Percentiles rank a stretch among this genome's conserved stretches.
These are phyloP conservation scores for Atrina japonica DNA, from an alignment of 2,888 invertebrate genomes.

Conservation along the genomic window DNA sequence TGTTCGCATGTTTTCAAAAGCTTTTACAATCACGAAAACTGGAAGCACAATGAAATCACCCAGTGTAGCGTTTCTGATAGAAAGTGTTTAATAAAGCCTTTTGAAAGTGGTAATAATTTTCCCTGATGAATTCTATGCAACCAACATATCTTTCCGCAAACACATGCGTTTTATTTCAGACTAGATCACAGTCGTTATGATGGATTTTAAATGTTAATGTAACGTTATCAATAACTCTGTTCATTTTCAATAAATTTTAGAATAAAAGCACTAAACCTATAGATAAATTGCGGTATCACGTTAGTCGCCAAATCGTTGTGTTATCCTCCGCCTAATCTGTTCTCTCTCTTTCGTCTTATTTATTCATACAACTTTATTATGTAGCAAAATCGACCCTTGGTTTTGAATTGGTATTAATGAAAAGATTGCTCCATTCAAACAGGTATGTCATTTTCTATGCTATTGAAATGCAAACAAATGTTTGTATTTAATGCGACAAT, in stretches of 20 bases:
- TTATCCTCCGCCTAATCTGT: neutral
- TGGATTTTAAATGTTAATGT: slow-evolving; percentile 18
- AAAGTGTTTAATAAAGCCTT: slow-evolving; percentile 30
- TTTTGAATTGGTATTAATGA: slow-evolving; percentile 27
- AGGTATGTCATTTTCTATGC: slow-evolving; percentile 4
- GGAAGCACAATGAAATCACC: slow-evolving; percentile 21
- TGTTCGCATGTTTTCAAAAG: slow-evolving; percentile 33
- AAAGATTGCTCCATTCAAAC: slow-evolving; percentile 22
- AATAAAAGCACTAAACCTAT: too few relatives aligned
- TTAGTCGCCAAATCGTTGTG: neutral
- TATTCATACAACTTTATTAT: slow-evolving; percentile 11
- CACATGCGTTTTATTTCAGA: slow-evolving; percentile 19
- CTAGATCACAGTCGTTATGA: slow-evolving; percentile 5
- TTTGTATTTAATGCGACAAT: slow-evolving; percentile 29
- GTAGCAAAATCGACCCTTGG: slow-evolving; percentile 20
- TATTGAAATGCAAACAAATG: slow-evolving; percentile 31
- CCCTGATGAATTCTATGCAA: slow-evolving; percentile 21
- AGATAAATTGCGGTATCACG: too few relatives aligned
- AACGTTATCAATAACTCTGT: neutral
- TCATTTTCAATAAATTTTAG: too few relatives aligned
- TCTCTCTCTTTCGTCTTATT: slow-evolving; percentile 1
- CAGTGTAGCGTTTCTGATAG: slow-evolving; percentile 26
- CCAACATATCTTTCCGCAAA: slow-evolving; percentile 18
- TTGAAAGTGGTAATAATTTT: slow-evolving; percentile 31
- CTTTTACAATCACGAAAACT: slow-evolving; percentile 27